Evolutionary conservation across 2,113 vertebrate genomes (phyloP), one percentile per base, ranked within the genome.

Genomic region (Sphyrna mokarran): DNA sequence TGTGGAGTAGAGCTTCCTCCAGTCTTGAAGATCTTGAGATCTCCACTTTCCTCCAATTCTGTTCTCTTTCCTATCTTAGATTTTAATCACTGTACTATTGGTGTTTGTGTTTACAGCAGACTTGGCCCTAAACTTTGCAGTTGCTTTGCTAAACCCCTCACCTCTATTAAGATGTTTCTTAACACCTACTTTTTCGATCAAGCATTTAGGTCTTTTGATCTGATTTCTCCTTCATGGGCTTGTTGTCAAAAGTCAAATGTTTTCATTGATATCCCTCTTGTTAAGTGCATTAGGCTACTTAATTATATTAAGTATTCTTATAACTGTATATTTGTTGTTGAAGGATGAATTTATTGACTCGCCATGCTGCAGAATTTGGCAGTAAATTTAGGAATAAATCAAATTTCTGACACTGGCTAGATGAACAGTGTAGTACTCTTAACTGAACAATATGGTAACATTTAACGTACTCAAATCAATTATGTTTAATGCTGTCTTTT

Each of bases 401-500:
- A 89, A 48, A 58, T 3, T 61, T 54, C 29, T 90, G 26, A 61
- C 3, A 54, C 87, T 63, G 87, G 87, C 87, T 90, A 54, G 61
- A 26, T 61, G 26, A 58, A 90, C 87, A 90, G 87, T 90, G 87
- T 61, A 90, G 23, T 90, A 90, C 13, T 90, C 87, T 90, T 90
- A 90, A 90, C 87, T 61, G 43, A 43, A 43, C 85, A 87, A 54
- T 54, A 87, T 13, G 87, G 87, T 90, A 11, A 33, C 33, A 13
- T 90, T 89, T 90, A 61, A 90, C 54, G 33, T 61, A 54, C 48
- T 90, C 87, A 61, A 90, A 61, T 90, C 54, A 90, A 63, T 26
- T 63, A n/a, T 61, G 54, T 61, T 90, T 90, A 61, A 61, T 90
- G 54, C 87, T 90, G 26, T 90, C 14, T 58, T 7, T 83, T 89